Base-by-base conservation (phyloP, 30 jellyfish, hydroid and myxozoan species). In the Aurelia aurita complex sp. Pacific region DNA sequence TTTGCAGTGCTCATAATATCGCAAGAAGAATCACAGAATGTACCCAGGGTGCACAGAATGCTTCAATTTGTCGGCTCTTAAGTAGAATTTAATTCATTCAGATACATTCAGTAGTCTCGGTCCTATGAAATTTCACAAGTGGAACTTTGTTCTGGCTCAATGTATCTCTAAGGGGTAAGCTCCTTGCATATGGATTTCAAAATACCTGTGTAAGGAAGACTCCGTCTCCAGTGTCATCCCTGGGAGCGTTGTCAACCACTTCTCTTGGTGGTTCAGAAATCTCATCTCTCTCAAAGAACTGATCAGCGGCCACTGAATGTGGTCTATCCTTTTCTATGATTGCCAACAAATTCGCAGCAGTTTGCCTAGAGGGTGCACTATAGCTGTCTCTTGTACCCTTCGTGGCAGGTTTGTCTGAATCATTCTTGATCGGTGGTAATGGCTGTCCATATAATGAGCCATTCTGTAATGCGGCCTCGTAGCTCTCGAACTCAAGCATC, bases 151-250 rank as follows among this genome's bases (percentile, higher is more conserved):
- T 23, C 29, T 23, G 29, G 29, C 29, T 23, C 29, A 23, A 23
- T 23, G 29, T 23, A 23, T 23, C 29, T 23, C 29, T 23, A 23
- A 23, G 29, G 29, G 29, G 29, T 40, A 40, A 40, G 52, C 6
- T 40, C 50, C 52, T 3, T 1, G 6, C 6, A 9, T 40, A 10
- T 40, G 52, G 19, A 35, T 33, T 17, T 13, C 51, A 67, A 67
- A 67, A 18, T 59, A 85, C 94, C 88, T 85, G 94, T 10, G 94
- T 85, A 3, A 85, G 83, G 57, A 85, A 85, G 9, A 85, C 88
- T 9, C 89, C 89, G 33, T 76, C 86, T 32, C 38, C 76, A 46
- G 52, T 66, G 15, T 57, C 76, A 36, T 10, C 60, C 13, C 5
- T 50, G 10, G 10, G 23, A 46, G 35, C 72, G 12, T 18, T 63